Percentiles rank a stretch among this genome's conserved stretches.
These are phyloP conservation scores for Parotia lawesii DNA, from an alignment of 2,113 vertebrate genomes.

Conservation along the genomic window DNA sequence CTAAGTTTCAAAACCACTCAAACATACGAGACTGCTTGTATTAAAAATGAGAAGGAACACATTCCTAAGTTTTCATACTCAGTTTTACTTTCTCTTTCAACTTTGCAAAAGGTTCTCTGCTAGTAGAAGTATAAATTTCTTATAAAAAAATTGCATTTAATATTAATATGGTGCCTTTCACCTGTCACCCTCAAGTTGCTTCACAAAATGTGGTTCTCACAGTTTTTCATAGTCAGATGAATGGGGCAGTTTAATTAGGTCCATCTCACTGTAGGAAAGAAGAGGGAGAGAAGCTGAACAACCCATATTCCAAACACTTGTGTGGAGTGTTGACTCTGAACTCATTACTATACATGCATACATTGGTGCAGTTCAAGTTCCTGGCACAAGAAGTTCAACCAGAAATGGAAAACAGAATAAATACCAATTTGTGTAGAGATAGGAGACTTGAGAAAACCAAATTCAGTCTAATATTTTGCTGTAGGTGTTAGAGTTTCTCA, in stretches of 20 bases:
- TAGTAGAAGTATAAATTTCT: background rate
- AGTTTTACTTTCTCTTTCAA: conserved; percentile 5
- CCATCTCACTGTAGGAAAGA: background rate
- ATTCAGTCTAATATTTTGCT: background rate
- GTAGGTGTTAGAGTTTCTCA: background rate
- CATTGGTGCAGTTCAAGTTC: background rate
- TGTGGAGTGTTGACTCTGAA: background rate
- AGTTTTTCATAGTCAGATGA: background rate
- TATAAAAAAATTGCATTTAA: background rate
- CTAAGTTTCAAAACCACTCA: conserved; percentile 5
- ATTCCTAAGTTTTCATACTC: background rate
- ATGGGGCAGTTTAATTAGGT: background rate
- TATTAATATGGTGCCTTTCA: background rate
- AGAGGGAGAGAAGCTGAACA: background rate
- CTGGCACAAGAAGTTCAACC: background rate
- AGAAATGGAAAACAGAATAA: background rate
- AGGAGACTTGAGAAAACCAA: background rate
- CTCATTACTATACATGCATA: background rate
- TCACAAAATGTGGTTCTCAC: background rate
- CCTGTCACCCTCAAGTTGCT: background rate
- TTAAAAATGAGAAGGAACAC: background rate
- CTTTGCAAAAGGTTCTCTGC: background rate
- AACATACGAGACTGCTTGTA: background rate
- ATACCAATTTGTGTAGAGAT: background rate
- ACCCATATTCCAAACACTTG: background rate